These are phyloP conservation scores for Nannoperca australis DNA, from an alignment of 2,797 vertebrate genomes.

Conservation along the genomic window DNA sequence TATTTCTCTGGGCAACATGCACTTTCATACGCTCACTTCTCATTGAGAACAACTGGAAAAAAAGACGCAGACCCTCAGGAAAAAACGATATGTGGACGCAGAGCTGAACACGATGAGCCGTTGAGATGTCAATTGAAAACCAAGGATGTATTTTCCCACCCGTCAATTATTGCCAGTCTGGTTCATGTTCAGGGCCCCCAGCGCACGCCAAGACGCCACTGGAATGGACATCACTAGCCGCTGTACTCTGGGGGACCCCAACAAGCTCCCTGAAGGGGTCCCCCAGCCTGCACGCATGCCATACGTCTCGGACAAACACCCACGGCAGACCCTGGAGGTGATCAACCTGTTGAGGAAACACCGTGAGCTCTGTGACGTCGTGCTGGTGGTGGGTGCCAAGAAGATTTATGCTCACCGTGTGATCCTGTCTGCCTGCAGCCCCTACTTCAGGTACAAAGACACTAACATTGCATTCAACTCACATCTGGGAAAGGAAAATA, in stretches of 20 bases:
- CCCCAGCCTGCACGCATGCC: slow-evolving; percentile 99
- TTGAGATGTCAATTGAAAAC: neutral
- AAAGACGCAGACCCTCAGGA: too few relatives aligned
- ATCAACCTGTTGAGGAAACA: slow-evolving; percentile 98
- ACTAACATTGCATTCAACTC: neutral
- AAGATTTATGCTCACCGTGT: slow-evolving; percentile 99
- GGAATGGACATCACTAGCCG: slow-evolving; percentile 99
- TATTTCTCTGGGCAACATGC: too few relatives aligned
- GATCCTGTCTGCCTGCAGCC: slow-evolving; percentile 97
- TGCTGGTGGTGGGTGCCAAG: slow-evolving; percentile 96
- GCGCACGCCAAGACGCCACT: slow-evolving; percentile 95
- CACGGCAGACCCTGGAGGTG: slow-evolving; percentile 97
- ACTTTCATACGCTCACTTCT: too few relatives aligned
- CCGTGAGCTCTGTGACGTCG: slow-evolving; percentile 97
- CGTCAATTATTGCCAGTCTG: neutral
- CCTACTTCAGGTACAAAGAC: slow-evolving; percentile 89
- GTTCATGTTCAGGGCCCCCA: slow-evolving; percentile 88
- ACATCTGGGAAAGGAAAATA: neutral
- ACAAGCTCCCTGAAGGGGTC: slow-evolving; percentile 98
- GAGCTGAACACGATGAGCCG: neutral
- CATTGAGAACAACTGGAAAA: too few relatives aligned
- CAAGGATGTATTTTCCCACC: neutral
- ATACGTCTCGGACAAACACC: slow-evolving; percentile 99
- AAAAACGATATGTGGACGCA: too few relatives aligned
- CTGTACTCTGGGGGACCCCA: slow-evolving; percentile 98